phyloP scores from a whole-genome alignment of 2,113 vertebrate species.

The Cephalopterus ornatus region DNA sequence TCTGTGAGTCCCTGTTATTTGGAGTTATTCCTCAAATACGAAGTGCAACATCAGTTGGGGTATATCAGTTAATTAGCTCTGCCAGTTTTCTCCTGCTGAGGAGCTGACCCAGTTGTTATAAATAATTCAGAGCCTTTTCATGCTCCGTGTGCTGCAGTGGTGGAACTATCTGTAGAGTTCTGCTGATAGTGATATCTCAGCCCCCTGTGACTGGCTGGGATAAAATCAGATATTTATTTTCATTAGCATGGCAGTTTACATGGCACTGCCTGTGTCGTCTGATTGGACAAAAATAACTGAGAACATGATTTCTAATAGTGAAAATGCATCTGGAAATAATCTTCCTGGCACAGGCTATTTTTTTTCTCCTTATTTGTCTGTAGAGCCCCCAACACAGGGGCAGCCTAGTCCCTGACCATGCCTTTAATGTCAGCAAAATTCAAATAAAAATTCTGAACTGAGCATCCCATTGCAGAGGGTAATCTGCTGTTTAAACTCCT shows the following conservation, averaged over 20 bases:
- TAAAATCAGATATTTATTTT: constrained; percentile 6
- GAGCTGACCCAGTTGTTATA: constrained; percentile 19
- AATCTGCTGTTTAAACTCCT: neutral
- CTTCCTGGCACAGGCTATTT: neutral
- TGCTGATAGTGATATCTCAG: neutral
- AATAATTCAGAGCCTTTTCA: constrained; percentile 48
- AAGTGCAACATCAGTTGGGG: neutral
- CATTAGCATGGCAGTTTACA: neutral
- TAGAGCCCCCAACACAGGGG: neutral
- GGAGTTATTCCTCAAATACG: neutral
- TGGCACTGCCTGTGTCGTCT: neutral
- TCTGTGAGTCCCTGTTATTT: neutral
- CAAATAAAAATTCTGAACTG: neutral
- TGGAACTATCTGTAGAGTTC: neutral
- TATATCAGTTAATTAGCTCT: constrained; percentile 30
- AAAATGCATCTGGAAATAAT: neutral
- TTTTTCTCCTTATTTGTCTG: neutral
- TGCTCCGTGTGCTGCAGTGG: neutral
- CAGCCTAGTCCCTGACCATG: neutral
- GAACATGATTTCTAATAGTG: neutral
- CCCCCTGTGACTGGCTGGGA: neutral
- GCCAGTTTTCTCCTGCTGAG: neutral
- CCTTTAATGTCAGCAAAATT: neutral
- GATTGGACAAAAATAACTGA: constrained; percentile 20
- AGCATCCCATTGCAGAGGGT: neutral